These are phyloP conservation scores for Cerceris rybyensis DNA, from an alignment of 2,888 invertebrate genomes.

Conservation along the genomic window DNA sequence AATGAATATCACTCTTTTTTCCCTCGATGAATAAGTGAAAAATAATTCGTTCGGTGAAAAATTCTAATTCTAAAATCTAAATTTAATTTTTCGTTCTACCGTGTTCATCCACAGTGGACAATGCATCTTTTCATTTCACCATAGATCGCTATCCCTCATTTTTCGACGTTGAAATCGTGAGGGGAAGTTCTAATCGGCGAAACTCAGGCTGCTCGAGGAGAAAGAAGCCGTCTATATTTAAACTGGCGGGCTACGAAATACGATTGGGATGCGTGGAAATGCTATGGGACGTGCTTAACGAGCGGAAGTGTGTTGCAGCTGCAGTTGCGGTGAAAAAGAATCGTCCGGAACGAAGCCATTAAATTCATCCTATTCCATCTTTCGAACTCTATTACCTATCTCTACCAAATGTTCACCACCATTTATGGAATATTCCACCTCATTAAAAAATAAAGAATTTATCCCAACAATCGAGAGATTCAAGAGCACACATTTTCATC, in stretches of 20 bases:
- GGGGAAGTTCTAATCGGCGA: slow-evolving; percentile 40
- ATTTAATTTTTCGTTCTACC: not conserved
- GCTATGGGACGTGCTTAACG: slow-evolving; percentile 69
- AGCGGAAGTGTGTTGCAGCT: slow-evolving; percentile 71
- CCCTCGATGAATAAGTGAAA: too few relatives aligned
- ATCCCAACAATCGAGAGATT: too few relatives aligned
- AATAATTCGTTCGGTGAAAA: not conserved
- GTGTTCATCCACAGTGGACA: not conserved
- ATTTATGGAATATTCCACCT: too few relatives aligned
- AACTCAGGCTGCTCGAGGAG: slow-evolving; percentile 23
- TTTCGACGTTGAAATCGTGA: slow-evolving; percentile 29
- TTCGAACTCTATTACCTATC: slow-evolving; percentile 9
- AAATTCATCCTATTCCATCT: too few relatives aligned
- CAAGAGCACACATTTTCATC: too few relatives aligned
- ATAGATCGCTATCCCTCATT: not conserved
- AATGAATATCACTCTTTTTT: too few relatives aligned
- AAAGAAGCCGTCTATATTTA: slow-evolving; percentile 66
- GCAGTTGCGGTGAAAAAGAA: slow-evolving; percentile 52
- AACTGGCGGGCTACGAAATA: slow-evolving; percentile 49
- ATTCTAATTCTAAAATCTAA: too few relatives aligned
- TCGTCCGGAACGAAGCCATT: slow-evolving; percentile 5
- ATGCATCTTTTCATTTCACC: not conserved
- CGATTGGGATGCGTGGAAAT: slow-evolving; percentile 70
- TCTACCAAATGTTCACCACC: not conserved
- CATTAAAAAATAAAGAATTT: too few relatives aligned